These are phyloP conservation scores for Druceiella hillmani DNA, from an alignment of 2,888 invertebrate genomes.

Conservation along the genomic window DNA sequence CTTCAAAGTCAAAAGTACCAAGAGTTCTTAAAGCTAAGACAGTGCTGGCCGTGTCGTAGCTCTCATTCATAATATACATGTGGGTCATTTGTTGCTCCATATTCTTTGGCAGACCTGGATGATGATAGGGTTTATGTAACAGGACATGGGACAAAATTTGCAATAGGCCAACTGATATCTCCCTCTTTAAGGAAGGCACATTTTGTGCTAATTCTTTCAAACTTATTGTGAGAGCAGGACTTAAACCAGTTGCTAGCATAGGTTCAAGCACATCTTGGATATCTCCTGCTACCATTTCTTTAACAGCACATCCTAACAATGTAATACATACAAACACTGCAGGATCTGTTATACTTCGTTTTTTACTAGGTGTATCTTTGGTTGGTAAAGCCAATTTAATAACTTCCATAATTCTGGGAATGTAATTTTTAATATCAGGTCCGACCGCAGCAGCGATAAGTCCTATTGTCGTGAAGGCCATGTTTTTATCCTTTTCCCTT, in stretches of 20 bases:
- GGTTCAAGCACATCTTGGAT: slow-evolving; percentile 82
- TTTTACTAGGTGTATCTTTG: slow-evolving; percentile 71
- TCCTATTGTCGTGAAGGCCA: slow-evolving; percentile 87
- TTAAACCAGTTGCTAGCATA: slow-evolving; percentile 89
- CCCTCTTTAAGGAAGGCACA: slow-evolving; percentile 79
- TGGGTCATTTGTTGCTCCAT: slow-evolving; percentile 47
- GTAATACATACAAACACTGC: slow-evolving; percentile 93
- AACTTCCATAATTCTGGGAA: slow-evolving; percentile 81
- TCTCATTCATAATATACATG: slow-evolving; percentile 47
- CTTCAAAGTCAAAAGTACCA: slow-evolving; percentile 87
- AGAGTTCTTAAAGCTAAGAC: slow-evolving; percentile 90
- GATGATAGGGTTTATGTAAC: slow-evolving; percentile 79
- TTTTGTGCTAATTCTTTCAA: slow-evolving; percentile 84
- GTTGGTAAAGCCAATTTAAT: slow-evolving; percentile 72
- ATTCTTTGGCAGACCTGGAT: slow-evolving; percentile 73
- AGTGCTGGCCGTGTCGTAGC: slow-evolving; percentile 73
- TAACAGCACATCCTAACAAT: slow-evolving; percentile 82
- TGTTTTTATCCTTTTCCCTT: slow-evolving; percentile 78
- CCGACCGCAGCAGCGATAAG: slow-evolving; percentile 86
- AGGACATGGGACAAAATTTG: slow-evolving; percentile 87
- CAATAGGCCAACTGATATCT: slow-evolving; percentile 89
- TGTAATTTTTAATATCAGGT: slow-evolving; percentile 70
- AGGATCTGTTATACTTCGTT: slow-evolving; percentile 70
- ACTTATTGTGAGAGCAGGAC: slow-evolving; percentile 85
- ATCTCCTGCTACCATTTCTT: slow-evolving; percentile 68